Conservation (phyloP, 2,888 invertebrate species). For the Campoplex nolae region DNA sequence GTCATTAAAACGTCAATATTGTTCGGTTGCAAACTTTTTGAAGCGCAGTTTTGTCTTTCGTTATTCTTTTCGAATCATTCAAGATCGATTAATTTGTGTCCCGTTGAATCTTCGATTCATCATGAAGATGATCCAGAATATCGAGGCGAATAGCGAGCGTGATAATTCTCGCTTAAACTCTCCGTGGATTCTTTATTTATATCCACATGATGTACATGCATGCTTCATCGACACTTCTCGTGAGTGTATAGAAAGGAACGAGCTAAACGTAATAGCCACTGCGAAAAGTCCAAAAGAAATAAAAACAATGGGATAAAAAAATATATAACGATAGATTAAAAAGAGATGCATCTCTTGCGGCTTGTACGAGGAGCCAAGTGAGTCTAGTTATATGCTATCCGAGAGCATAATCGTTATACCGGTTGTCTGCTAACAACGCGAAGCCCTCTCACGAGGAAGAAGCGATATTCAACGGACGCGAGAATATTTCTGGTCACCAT, state of each 20-base stretch:
- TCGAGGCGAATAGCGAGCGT: conserved; percentile 21
- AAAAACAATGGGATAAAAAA: conserved; percentile 38
- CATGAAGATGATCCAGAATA: conserved; percentile 48
- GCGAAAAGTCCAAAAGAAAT: conserved; percentile 40
- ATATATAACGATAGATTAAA: conserved; percentile 45
- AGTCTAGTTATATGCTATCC: conserved; percentile 60
- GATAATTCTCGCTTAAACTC: conserved; percentile 19
- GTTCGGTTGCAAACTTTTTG: neutral
- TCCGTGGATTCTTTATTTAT: conserved; percentile 6
- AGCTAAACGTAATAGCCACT: conserved; percentile 52
- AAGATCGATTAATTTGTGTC: neutral
- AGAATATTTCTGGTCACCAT: conserved; percentile 63
- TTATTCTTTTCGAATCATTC: neutral
- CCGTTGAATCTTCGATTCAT: neutral
- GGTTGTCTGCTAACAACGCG: conserved; percentile 60
- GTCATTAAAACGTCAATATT: neutral
- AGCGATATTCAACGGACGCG: conserved; percentile 50
- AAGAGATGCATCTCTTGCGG: conserved; percentile 61
- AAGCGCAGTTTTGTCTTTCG: neutral
- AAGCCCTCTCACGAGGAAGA: conserved; percentile 22
- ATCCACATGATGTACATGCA: neutral
- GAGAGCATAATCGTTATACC: conserved; percentile 65
- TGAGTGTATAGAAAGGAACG: conserved; percentile 22
- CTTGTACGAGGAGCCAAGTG: conserved; percentile 37
- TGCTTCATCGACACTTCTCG: conserved; percentile 6